Evolutionary conservation across 1,140 invertebrate species (phyloP), one percentile per base, ranked within the genome.

Genomic region (Drosophila busckii): DNA sequence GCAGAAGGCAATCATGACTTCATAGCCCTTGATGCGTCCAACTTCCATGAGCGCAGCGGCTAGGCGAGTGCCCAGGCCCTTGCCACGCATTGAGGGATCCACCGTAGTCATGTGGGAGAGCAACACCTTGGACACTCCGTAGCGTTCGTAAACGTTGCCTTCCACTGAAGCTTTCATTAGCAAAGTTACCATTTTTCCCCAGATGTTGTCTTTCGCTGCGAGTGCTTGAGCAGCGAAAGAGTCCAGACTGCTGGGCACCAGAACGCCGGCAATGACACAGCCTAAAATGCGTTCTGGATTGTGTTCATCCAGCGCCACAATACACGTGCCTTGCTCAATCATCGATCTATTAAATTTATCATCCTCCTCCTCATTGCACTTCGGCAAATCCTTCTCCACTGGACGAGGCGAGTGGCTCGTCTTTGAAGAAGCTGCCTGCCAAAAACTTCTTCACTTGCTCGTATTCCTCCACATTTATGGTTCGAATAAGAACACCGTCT

Each of bases 321-420:
- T 7, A n/a, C 46, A 60, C 5, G 41, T 60, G 8, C 56, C 55
- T 10, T 60, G 20, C 5, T 40, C 22, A 31, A 65, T 61, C 56
- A 61, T 26, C 3, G 25, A 28, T 1, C 45, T 9, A 20, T 53
- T 25, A 25, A 53, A 60, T 0, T 46, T 41, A 13, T 64, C 48
- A 2, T 34, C 31, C 4, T 31, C 35, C 29, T 53, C 12, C 20
- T 52, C 38, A 5, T 40, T 25, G 5, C 35, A 35, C 1, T 8
- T 23, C 2, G 53, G 15, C 1, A 46, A 20, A 13, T 17, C 3
- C 10, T 61, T 55, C 0, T 12, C 23, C 20, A 8, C 9, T 29
- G 1, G 28, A 37, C 6, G 34, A 12, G 17, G 22, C 17, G 2
- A 65, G 37, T 2, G 62, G 62, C 7, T 65, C 62, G 0, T 25